phyloP scores from a whole-genome alignment of 2,113 vertebrate species.

The Galbula dea region DNA sequence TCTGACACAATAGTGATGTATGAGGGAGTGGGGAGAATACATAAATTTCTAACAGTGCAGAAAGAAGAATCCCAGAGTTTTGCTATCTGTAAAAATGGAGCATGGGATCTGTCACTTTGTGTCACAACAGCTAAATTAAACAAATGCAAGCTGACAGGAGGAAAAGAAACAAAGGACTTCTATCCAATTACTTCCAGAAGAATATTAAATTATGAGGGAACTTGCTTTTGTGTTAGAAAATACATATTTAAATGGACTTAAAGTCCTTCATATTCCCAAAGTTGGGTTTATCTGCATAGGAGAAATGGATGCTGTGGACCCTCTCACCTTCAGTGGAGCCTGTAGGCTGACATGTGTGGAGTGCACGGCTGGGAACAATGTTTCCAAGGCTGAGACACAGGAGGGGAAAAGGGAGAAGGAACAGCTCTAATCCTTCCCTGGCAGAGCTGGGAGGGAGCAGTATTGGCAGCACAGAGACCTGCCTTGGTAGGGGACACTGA shows the following conservation, averaged over 20 bases:
- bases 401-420: not conserved
- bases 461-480: not conserved
- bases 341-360: not conserved
- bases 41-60: slow-evolving; percentile 24
- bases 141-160: slow-evolving; percentile 48
- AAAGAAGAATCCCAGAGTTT: slow-evolving; percentile 9
- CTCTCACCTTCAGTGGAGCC: not conserved
- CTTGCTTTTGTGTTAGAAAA: slow-evolving; percentile 42
- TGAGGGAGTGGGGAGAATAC: slow-evolving; percentile 40
- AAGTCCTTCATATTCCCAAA: slow-evolving; percentile 8
- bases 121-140: slow-evolving; percentile 52
- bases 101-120: slow-evolving; percentile 37
- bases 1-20: slow-evolving; percentile 35
- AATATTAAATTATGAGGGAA: slow-evolving; percentile 47
- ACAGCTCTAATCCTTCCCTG: not conserved
- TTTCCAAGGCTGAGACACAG: accelerated
- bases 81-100: not conserved
- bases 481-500: accelerated
- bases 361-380: accelerated
- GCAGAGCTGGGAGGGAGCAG: not conserved
- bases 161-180: slow-evolving; percentile 56
- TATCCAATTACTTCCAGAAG: slow-evolving; percentile 57
- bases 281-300: not conserved
- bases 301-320: not conserved
- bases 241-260: slow-evolving; percentile 35